Evolutionary conservation across 2,797 vertebrate genomes (phyloP).

Genomic region (Myotis myotis): DNA sequence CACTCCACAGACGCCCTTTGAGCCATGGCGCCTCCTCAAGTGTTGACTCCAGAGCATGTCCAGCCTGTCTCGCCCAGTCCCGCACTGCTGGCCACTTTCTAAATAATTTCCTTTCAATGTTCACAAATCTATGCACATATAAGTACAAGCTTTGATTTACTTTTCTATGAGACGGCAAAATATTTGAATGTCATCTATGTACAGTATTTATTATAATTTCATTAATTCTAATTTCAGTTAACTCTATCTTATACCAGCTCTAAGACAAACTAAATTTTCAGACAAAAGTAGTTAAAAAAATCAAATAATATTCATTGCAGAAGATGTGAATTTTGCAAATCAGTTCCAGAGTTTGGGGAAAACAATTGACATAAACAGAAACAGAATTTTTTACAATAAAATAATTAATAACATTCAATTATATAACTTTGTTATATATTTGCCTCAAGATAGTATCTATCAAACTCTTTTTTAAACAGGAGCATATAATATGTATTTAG

Average conservation of each 20-base stretch:
- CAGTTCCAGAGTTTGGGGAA: background rate
- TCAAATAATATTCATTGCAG: background rate
- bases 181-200: background rate
- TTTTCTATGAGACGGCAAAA: background rate
- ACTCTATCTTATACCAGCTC: background rate
- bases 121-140: background rate
- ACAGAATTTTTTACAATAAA: background rate
- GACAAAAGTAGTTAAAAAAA: background rate
- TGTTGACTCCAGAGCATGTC: too few species aligned
- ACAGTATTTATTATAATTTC: background rate
- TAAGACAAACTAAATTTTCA: slow-evolving; percentile 14
- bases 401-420: background rate
- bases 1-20: too few species aligned
- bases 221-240: background rate
- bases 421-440: background rate
- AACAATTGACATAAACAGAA: background rate
- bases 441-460: background rate
- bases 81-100: too few species aligned
- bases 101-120: too few species aligned
- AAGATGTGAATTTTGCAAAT: background rate
- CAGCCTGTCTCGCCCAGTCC: too few species aligned
- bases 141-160: background rate
- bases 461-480: background rate
- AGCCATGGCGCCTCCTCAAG: too few species aligned
- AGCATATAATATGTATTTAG: background rate